A percentile compares a stretch with the other conserved stretches of the same genome.
Conservation (phyloP, 2,797 vertebrate species). For the Tragopan temminckii region DNA sequence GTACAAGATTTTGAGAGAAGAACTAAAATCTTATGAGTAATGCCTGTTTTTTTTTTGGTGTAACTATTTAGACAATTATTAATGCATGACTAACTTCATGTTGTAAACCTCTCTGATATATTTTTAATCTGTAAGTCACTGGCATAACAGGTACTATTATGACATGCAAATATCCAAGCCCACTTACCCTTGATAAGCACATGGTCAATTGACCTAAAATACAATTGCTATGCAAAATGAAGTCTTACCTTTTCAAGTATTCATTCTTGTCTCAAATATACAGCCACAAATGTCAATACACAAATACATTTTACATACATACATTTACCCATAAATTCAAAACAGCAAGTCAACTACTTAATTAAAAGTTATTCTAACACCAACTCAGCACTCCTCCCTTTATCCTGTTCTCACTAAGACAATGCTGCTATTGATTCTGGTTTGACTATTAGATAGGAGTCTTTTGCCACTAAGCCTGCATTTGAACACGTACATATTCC, state of each 20-base stretch:
- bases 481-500: fast-evolving
- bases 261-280: neutral
- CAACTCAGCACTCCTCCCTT: neutral
- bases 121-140: neutral
- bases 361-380: neutral
- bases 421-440: neutral
- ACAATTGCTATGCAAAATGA: neutral
- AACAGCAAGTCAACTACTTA: neutral
- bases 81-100: neutral
- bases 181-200: neutral
- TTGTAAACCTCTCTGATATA: neutral
- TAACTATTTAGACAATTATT: neutral
- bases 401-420: neutral
- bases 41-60: neutral
- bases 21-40: neutral
- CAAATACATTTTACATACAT: no score
- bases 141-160: neutral
- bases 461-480: neutral
- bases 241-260: neutral
- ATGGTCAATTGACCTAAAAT: neutral
- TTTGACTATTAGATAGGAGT: neutral
- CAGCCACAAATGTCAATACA: neutral
- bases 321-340: neutral
- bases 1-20: neutral
- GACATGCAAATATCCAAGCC: neutral